These are phyloP conservation scores for Amblyjoppa fuscipennis DNA, from an alignment of 2,888 invertebrate species.

Conservation along the genomic window DNA sequence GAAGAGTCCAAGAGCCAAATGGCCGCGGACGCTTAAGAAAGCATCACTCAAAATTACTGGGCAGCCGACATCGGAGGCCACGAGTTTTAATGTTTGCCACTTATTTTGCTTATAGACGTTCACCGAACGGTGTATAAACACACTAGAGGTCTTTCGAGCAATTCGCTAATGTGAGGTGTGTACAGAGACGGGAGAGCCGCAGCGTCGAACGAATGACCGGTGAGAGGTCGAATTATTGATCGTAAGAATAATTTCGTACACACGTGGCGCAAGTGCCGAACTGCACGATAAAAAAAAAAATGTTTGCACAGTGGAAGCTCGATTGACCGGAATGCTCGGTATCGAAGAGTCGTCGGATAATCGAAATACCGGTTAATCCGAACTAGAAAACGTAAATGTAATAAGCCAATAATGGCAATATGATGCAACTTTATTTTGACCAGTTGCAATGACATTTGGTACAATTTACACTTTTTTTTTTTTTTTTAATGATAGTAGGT, in stretches of 20 bases:
- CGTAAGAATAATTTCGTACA: conserved; percentile 53
- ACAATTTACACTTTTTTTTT: too few species aligned
- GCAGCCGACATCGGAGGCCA: conserved; percentile 20
- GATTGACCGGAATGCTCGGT: too few species aligned
- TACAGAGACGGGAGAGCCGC: conserved; percentile 1
- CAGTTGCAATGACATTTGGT: too few species aligned
- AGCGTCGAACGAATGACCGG: conserved; percentile 28
- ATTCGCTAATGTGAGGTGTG: conserved; percentile 19
- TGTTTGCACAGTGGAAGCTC: too few species aligned
- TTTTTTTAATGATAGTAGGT: too few species aligned
- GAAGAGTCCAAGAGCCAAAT: conserved; percentile 31
- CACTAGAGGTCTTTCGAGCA: background rate
- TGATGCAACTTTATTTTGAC: too few species aligned
- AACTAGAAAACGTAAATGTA: too few species aligned
- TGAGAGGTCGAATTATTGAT: conserved; percentile 56
- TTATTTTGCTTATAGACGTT: conserved; percentile 55
- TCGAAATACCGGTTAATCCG: too few species aligned
- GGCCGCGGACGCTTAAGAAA: conserved; percentile 14
- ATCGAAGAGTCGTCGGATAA: too few species aligned
- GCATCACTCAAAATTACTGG: conserved; percentile 58
- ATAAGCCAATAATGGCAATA: too few species aligned
- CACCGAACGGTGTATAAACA: conserved; percentile 21
- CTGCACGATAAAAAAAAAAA: too few species aligned
- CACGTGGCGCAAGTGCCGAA: background rate
- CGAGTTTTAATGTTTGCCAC: conserved; percentile 53